These are phyloP conservation scores for Heliconius aoede DNA, from an alignment of 2,888 invertebrate genomes.

Conservation along the genomic window DNA sequence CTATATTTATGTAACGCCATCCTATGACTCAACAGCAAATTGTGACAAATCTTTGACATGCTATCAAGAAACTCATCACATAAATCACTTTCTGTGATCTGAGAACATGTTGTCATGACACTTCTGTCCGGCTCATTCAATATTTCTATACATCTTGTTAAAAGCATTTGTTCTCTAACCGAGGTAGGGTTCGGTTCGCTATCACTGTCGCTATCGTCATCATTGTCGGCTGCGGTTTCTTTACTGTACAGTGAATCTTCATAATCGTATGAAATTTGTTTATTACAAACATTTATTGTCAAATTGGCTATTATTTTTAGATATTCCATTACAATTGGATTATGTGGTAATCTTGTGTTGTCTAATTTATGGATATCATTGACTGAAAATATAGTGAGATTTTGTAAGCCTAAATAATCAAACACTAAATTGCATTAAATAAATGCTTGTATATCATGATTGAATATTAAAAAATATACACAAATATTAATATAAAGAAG, in stretches of 20 bases:
- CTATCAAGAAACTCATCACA: constrained; percentile 85
- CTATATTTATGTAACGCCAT: constrained; percentile 93
- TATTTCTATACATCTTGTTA: constrained; percentile 85
- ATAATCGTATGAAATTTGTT: constrained; percentile 73
- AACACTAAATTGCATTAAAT: too few relatives aligned
- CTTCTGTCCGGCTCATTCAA: constrained; percentile 84
- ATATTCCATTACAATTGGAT: constrained; percentile 70
- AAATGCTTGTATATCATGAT: background rate
- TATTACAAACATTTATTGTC: constrained; percentile 74
- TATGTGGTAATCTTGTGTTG: constrained; percentile 82
- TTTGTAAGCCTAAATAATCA: background rate
- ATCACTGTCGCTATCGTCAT: constrained; percentile 84
- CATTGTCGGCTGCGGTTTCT: constrained; percentile 77
- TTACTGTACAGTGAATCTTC: constrained; percentile 78
- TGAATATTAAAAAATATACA: background rate
- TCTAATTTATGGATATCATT: constrained; percentile 58
- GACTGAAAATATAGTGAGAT: constrained; percentile 32
- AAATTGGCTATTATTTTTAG: constrained; percentile 76
- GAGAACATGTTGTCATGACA: constrained; percentile 72
- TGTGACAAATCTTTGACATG: constrained; percentile 91
- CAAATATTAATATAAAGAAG: background rate
- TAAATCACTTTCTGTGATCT: constrained; percentile 80
- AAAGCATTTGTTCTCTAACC: constrained; percentile 72
- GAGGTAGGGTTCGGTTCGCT: constrained; percentile 78
- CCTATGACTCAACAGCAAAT: constrained; percentile 91